These are phyloP conservation scores for Standfussiana lucernea DNA, from an alignment of 2,888 invertebrate species.

Conservation along the genomic window DNA sequence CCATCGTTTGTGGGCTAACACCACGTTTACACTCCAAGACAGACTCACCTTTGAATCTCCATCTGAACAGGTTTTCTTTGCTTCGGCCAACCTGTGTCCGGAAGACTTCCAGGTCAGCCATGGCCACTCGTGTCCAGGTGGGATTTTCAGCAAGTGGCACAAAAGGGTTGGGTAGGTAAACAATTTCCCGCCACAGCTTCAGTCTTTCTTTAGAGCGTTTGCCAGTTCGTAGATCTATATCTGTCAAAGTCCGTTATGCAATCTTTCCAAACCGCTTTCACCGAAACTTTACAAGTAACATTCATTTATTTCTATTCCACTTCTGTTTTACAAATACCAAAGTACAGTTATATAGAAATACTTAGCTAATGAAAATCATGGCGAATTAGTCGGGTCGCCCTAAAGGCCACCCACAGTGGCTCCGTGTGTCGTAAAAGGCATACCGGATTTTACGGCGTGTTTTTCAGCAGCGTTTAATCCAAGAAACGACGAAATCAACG, in stretches of 20 bases:
- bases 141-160: too few relatives aligned
- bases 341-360: constrained; percentile 3
- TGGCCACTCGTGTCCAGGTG: too few relatives aligned
- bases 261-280: background rate
- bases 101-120: too few relatives aligned
- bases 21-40: too few relatives aligned
- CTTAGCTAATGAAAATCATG: constrained; percentile 25
- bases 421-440: background rate
- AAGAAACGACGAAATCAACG: constrained; percentile 18
- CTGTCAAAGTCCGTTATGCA: background rate
- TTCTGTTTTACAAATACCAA: background rate
- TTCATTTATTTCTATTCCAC: background rate
- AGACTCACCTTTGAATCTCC: too few relatives aligned
- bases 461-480: constrained; percentile 13
- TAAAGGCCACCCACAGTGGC: constrained; percentile 26
- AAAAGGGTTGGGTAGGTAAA: too few relatives aligned
- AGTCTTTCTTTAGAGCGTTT: too few relatives aligned
- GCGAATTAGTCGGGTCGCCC: background rate
- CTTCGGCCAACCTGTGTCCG: too few relatives aligned
- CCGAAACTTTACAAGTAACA: background rate
- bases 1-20: too few relatives aligned
- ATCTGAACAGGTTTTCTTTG: too few relatives aligned
- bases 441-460: constrained; percentile 8
- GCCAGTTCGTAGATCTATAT: too few relatives aligned
- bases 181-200: too few relatives aligned